Base-by-base conservation (phyloP, 2,797 vertebrate species). In the Paedocypris micromegethes region DNA sequence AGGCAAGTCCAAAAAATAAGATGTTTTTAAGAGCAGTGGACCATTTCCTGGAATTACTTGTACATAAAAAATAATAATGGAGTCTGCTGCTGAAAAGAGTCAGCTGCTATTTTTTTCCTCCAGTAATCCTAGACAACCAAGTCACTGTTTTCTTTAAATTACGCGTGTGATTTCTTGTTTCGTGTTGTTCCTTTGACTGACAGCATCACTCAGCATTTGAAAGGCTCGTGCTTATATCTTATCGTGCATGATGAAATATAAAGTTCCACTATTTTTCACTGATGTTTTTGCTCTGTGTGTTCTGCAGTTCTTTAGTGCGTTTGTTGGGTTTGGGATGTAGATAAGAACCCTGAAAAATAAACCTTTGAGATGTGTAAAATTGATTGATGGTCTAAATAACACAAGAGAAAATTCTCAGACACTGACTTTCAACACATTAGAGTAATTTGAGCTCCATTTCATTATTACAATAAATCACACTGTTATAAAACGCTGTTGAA, bases 401-500 rank as follows among this genome's bases (percentile, higher is more conserved):
- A 2, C 38, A 38, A 1, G 6, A 2, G 43, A 54, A 6, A 45
- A 45, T 54, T 41, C 49, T 3, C 7, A 37, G 51, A 61, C 58
- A 61, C 51, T 40, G 9, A 37, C 58, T 69, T 69, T 69, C 58
- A 47, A 42, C 66, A 61, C 58, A 47, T 61, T 61, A 54, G 38
- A 59, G 6, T 46, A 44, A 48, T 61, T 55, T 54, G 5, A 38
- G 44, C 38, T 55, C 61, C 7, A n/a, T 69, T 61, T 55, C n/a
- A 69, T 61, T 37, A 44, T 45, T 55, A n/a, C 51, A 47, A 61
- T 69, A 68, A 68, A 68, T 61, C 66, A 61, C 9, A n/a, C 43
- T 48, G 42, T 50, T 23, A 68, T 59, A 60, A 68, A 68, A 47
- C 43, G 2, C 49, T 9, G 6, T 9, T 8, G n/a, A 53, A 46